These are phyloP conservation scores for Hirundo rustica DNA, from an alignment of 2,797 vertebrate species.

Conservation along the genomic window DNA sequence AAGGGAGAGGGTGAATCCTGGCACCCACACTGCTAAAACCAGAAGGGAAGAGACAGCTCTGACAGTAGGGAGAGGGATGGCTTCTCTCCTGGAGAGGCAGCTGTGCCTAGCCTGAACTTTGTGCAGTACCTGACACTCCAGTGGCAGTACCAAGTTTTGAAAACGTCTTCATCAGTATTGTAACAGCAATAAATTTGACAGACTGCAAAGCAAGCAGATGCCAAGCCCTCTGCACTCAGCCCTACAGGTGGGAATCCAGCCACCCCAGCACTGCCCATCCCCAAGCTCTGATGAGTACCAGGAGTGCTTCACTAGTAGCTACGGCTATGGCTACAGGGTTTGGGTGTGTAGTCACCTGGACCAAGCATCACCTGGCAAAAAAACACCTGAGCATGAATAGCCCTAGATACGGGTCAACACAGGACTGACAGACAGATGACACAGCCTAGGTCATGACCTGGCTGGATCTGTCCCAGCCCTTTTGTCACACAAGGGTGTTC, in stretches of 20 bases:
- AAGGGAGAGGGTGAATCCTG: not conserved
- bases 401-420: not conserved
- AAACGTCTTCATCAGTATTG: not conserved
- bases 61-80: not conserved
- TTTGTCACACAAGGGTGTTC: not conserved
- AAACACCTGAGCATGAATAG: not conserved
- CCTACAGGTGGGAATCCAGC: rapidly evolving
- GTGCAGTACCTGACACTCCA: rapidly evolving
- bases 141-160: not conserved
- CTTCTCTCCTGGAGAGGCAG: not conserved
- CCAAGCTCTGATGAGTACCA: not conserved
- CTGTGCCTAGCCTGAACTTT: not conserved
- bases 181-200: not conserved
- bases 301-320: not conserved
- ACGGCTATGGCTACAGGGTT: rapidly evolving
- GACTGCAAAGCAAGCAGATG: not conserved
- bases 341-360: not conserved
- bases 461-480: not conserved
- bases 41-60: not conserved
- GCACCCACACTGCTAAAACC: not conserved
- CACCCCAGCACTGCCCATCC: not conserved
- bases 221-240: not conserved
- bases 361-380: not conserved
- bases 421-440: not conserved
- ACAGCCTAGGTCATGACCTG: not conserved